phyloP scores from a whole-genome alignment of 2,797 vertebrate genomes.

The Cyclopterus lumpus region DNA sequence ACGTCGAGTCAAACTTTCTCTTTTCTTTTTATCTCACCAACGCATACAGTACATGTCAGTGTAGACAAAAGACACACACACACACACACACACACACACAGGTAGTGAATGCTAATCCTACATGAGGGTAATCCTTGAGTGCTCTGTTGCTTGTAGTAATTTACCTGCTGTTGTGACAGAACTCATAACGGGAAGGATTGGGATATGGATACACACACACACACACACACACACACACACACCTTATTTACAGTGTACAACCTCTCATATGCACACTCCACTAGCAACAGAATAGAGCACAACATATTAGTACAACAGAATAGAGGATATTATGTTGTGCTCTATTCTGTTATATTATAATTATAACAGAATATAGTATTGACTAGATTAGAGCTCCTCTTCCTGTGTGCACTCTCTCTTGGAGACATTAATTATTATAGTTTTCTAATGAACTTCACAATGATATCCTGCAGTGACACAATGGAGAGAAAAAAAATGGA shows the following conservation, averaged over 20 bases:
- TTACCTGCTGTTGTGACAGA: slow-evolving; percentile 77
- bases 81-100: slow-evolving; percentile 33
- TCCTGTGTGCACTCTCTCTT: background rate
- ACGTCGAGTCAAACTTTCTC: slow-evolving; percentile 60
- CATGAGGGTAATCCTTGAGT: slow-evolving; percentile 79
- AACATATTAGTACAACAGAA: background rate
- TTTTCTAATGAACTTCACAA: slow-evolving; percentile 14
- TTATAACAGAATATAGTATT: background rate
- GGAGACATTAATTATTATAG: slow-evolving; percentile 6
- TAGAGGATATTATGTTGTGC: background rate
- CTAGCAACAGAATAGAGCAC: background rate
- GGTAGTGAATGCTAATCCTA: slow-evolving; percentile 73
- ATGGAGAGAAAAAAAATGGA: too few species aligned
- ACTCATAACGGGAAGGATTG: slow-evolving; percentile 50
- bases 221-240: slow-evolving; percentile 1
- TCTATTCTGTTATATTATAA: too few species aligned
- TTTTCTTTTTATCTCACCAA: slow-evolving; percentile 62
- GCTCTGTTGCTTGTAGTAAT: slow-evolving; percentile 77
- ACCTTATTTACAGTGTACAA: slow-evolving; percentile 23
- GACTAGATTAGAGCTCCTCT: background rate
- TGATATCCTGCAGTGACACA: background rate
- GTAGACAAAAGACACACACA: slow-evolving; percentile 50
- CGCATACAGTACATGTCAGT: slow-evolving; percentile 59
- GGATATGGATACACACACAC: slow-evolving; percentile 47
- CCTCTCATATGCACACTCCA: background rate